These are phyloP conservation scores for Caenorhabditis afra DNA, from an alignment of 2,888 invertebrate genomes.

Conservation along the genomic window DNA sequence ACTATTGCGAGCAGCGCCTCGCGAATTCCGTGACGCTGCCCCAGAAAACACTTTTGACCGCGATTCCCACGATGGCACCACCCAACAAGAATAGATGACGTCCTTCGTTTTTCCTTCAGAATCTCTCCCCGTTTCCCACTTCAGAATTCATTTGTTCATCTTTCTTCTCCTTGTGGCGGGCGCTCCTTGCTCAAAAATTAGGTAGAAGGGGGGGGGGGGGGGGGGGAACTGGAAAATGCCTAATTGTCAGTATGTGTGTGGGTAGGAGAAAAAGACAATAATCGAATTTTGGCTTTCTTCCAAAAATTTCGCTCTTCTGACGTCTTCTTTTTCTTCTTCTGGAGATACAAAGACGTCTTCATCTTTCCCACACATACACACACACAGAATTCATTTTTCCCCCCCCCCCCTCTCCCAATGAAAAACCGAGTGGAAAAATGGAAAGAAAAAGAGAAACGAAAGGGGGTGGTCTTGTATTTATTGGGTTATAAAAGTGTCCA, in stretches of 20 bases:
- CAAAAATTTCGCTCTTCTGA: background rate
- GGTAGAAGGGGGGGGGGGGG: background rate
- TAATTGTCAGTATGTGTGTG: slow-evolving; percentile 26
- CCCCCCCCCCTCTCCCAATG: no score
- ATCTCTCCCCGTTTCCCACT: slow-evolving; percentile 13
- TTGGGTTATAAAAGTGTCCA: slow-evolving; percentile 57
- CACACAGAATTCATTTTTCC: no score
- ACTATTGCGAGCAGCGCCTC: no score
- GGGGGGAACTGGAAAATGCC: background rate
- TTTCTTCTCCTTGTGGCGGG: slow-evolving; percentile 3
- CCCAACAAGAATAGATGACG: no score
- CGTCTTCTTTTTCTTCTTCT: background rate
- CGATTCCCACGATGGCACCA: no score
- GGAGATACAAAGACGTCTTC: background rate
- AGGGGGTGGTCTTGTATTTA: slow-evolving; percentile 28
- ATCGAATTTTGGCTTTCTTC: slow-evolving; percentile 18
- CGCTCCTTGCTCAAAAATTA: slow-evolving; percentile 15
- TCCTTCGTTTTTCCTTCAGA: no score
- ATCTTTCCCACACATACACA: no score
- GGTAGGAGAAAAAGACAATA: slow-evolving; percentile 20
- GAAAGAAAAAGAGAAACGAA: background rate
- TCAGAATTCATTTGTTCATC: slow-evolving; percentile 25
- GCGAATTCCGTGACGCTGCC: no score
- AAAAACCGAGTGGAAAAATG: background rate
- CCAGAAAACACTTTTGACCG: no score